Conservation (phyloP, 2,888 invertebrate species). For the Coleophora deauratella region DNA sequence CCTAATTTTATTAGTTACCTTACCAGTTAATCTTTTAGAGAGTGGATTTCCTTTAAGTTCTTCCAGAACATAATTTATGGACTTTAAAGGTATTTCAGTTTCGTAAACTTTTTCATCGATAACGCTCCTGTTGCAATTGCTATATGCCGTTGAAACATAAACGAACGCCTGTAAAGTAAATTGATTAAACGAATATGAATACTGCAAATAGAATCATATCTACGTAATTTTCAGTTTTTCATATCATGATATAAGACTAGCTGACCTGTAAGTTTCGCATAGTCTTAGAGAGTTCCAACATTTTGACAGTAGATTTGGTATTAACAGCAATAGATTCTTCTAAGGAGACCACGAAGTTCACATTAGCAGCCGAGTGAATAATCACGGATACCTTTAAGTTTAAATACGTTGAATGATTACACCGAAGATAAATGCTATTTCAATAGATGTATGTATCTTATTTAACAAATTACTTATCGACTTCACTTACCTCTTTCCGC, state of each 20-base stretch:
- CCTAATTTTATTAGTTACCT: too few species aligned
- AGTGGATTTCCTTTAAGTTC: neutral
- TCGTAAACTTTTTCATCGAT: slow-evolving; percentile 25
- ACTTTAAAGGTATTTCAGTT: slow-evolving; percentile 2
- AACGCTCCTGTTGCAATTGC: slow-evolving; percentile 19
- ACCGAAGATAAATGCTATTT: too few species aligned
- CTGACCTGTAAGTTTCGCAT: slow-evolving; percentile 30
- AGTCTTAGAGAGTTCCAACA: slow-evolving; percentile 25
- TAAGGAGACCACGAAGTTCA: slow-evolving; percentile 20
- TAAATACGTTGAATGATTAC: too few species aligned
- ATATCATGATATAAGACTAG: too few species aligned
- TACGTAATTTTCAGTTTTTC: too few species aligned
- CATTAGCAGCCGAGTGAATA: slow-evolving; percentile 27
- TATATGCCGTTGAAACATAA: slow-evolving; percentile 28
- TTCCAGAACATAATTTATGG: neutral
- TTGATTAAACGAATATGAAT: neutral
- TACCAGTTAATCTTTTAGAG: neutral
- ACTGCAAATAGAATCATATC: too few species aligned
- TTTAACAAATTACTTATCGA: too few species aligned
- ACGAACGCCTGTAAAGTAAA: slow-evolving; percentile 23
- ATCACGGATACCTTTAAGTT: slow-evolving; percentile 26
- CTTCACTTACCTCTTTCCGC: too few species aligned
- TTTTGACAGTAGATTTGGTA: slow-evolving; percentile 25
- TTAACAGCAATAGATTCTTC: slow-evolving; percentile 21
- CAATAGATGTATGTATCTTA: too few species aligned